A percentile compares a stretch with the other conserved stretches of the same genome.
phyloP scores from a whole-genome alignment of 2,888 invertebrate genomes.

The Rhodophaea formosa region DNA sequence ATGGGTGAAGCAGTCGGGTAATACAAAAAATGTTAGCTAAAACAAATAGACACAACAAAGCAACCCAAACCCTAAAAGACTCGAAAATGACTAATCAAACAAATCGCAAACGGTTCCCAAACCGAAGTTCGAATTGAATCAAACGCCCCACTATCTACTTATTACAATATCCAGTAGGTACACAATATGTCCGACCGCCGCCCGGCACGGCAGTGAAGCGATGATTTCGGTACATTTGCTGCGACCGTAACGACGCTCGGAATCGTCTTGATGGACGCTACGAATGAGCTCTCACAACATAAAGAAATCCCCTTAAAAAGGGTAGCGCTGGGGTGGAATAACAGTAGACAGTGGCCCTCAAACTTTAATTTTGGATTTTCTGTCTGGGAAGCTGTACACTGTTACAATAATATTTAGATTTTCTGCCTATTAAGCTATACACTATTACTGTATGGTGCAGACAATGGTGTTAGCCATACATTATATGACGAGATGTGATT shows the following conservation, averaged over 20 bases:
- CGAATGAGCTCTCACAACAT: slow-evolving; percentile 82
- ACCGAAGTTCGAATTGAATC: slow-evolving; percentile 58
- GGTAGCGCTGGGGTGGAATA: slow-evolving; percentile 74
- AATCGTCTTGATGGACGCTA: slow-evolving; percentile 85
- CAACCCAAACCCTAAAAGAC: neutral
- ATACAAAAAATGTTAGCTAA: neutral
- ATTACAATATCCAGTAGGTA: slow-evolving; percentile 57
- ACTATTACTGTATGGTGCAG: too few species aligned
- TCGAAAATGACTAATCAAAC: slow-evolving; percentile 29
- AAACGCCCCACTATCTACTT: slow-evolving; percentile 48
- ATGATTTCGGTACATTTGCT: slow-evolving; percentile 82
- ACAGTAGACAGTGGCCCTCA: slow-evolving; percentile 38
- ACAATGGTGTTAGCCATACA: too few species aligned
- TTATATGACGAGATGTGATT: too few species aligned
- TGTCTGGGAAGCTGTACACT: too few species aligned
- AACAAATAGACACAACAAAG: neutral
- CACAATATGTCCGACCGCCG: slow-evolving; percentile 71
- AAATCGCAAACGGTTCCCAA: slow-evolving; percentile 35
- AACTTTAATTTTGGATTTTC: slow-evolving; percentile 33
- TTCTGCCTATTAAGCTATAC: too few species aligned
- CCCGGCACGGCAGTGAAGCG: slow-evolving; percentile 69
- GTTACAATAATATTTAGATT: too few species aligned
- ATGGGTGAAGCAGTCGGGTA: too few species aligned
- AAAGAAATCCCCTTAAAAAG: slow-evolving; percentile 82
- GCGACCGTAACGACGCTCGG: slow-evolving; percentile 83